Conservation (phyloP, 2,797 vertebrate genomes). For the Oreochromis mossambicus region DNA sequence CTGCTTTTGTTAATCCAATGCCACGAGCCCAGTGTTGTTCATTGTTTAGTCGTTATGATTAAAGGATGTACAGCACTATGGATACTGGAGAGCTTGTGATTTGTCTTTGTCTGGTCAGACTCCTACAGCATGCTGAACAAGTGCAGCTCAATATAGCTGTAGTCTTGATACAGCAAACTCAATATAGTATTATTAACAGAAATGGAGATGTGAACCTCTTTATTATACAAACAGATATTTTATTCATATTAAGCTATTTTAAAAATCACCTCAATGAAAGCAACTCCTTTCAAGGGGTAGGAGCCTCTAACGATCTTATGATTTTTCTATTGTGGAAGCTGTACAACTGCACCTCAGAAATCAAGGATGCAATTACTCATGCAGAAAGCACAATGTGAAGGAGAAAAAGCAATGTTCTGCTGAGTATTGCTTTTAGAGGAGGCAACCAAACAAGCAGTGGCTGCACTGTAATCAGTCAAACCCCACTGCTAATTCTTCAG, state of each 20-base stretch:
- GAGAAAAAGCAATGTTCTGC: conserved; percentile 88
- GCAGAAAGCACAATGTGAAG: conserved; percentile 90
- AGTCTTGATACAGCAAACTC: not conserved
- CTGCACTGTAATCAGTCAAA: conserved; percentile 93
- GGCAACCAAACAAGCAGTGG: conserved; percentile 82
- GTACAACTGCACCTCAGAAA: conserved; percentile 91
- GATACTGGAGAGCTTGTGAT: conserved; percentile 54
- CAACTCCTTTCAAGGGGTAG: conserved; percentile 78
- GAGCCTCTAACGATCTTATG: conserved; percentile 88
- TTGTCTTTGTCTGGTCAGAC: conserved; percentile 64
- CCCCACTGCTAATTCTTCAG: conserved; percentile 90
- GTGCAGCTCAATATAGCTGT: conserved; percentile 9
- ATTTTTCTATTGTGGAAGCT: conserved; percentile 81
- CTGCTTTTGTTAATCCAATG: conserved; percentile 35
- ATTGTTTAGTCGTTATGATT: conserved; percentile 76
- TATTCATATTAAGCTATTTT: not conserved
- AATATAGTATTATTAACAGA: not conserved
- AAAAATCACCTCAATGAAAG: conserved; percentile 42
- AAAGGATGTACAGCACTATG: conserved; percentile 73
- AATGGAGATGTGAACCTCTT: not conserved
- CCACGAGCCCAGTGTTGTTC: conserved; percentile 62
- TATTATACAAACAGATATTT: not conserved
- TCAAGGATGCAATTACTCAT: conserved; percentile 97
- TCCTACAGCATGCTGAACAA: conserved; percentile 41
- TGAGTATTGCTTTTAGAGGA: conserved; percentile 92